Base-by-base conservation (phyloP, 2,113 vertebrate species). In the Suricata suricatta region DNA sequence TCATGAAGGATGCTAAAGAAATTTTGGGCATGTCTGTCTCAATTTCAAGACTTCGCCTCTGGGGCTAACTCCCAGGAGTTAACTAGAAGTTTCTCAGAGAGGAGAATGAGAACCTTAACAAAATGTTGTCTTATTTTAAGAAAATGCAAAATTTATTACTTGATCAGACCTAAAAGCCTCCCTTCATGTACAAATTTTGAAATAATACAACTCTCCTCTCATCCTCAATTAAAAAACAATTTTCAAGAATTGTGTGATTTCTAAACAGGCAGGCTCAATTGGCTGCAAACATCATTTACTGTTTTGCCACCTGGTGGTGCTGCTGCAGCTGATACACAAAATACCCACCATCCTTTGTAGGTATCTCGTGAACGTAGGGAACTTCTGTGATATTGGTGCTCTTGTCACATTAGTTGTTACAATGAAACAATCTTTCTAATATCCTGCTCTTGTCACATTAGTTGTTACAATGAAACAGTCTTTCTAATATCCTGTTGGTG, bases 131-230 rank as follows among this genome's bases (percentile, higher is more conserved):
- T 81, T 16, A 35, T 69, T 38, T 77, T n/a, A 79, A 72, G 17
- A 95, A 84, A 93, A 84, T 88, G 41, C 50, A 88, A 71, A 89
- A 64, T 71, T 80, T 63, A 23, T 50, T 91, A 14, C 41, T 97
- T 77, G 90, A 87, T 80, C 29, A 83, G 41, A 83, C 50, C 68
- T 52, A 38, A 87, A 88, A 74, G 25, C 87, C 33, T 93, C 63
- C 33, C n/a, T 68, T 93, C 29, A 12, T n/a, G 14, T 82, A 41
- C 27, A 85, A 25, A 82, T 33, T 97, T 81, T 82, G 66, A 93
- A 90, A 88, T 93, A 79, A 81, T 76, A 14, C 3, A 1, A 80
- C 33, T 47, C 33, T 41, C 31, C 35, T 92, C 35, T 88, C n/a
- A 74, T 64, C 7, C 7, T 44, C 52, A 57, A 71, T 71, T 13